Evolutionary conservation across 2,888 invertebrate genomes (phyloP), one percentile per base, ranked within the genome.

Genomic region (Heliconius aoede): DNA sequence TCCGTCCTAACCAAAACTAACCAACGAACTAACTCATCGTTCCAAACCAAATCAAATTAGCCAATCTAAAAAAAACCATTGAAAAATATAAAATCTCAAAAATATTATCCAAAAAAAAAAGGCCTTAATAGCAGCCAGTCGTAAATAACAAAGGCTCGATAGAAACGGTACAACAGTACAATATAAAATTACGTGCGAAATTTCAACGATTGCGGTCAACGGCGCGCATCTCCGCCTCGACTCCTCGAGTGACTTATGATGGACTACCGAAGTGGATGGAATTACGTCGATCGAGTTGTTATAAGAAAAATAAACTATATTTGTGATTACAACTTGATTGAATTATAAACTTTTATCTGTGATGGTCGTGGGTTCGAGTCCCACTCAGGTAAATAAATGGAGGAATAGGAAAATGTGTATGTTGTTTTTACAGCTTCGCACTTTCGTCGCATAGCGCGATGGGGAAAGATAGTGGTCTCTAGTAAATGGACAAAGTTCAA

Each of bases 161-260:
- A 78, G 64, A 68, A 77, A 77, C 64, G 73, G 79, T 77, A 61
- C 77, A 61, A 36, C 28, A 30, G 68, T 72, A 74, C 77, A 64
- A 76, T 72, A 72, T 74, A 74, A 69, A 78, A 79, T 5, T 78
- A 80, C 80, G 79, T 77, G 80, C 81, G 82, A 82, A 83, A 82
- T 86, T 85, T 85, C 82, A 84, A 84, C 84, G 84, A 83, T 79
- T 78, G 82, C 78, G 82, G 78, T 80, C 85, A 85, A 77, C 84
- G 81, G 81, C 81, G 86, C 86, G 86, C 80, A 86, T 85, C 85
- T 86, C 86, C 87, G 78, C 65, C 36, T 71, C 21, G 46, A 46
- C 46, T 46, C 21, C 46, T 46, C 81, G 78, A 68, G 84, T 85
- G 85, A 83, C 85, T 84, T 84, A 85, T 83, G 83, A 76, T 55